Evolutionary conservation across 2,797 vertebrate genomes (phyloP).

Genomic region (Sebastes trivittatus): DNA sequence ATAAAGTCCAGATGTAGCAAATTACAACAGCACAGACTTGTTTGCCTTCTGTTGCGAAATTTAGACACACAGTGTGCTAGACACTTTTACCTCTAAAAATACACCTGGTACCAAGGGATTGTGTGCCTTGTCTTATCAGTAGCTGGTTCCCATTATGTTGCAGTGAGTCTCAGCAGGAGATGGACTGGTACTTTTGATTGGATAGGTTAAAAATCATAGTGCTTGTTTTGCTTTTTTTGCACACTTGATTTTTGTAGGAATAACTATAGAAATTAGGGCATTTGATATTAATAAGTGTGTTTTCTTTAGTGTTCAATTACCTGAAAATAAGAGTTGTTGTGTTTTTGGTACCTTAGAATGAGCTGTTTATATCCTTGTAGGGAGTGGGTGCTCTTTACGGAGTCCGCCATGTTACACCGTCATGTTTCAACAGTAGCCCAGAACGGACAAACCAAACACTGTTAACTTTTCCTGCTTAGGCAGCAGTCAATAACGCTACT

Average conservation of each 20-base stretch:
- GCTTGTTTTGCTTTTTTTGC: neutral
- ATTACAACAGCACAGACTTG: slow-evolving; percentile 42
- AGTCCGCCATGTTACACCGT: too few relatives aligned
- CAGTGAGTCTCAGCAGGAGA: slow-evolving; percentile 7
- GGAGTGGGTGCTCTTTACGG: too few relatives aligned
- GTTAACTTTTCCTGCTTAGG: too few relatives aligned
- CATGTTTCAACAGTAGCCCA: too few relatives aligned
- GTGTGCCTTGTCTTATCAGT: slow-evolving; percentile 29
- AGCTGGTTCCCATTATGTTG: slow-evolving; percentile 19
- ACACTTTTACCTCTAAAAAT: slow-evolving; percentile 58
- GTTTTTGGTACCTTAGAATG: too few relatives aligned
- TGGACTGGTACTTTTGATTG: neutral
- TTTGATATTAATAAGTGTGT: too few relatives aligned
- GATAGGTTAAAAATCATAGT: neutral
- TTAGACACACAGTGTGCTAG: slow-evolving; percentile 22
- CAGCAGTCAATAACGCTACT: too few relatives aligned
- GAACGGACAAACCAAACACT: too few relatives aligned
- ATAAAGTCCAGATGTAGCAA: slow-evolving; percentile 37
- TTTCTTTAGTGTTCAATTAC: too few relatives aligned
- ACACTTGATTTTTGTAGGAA: neutral
- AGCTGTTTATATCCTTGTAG: too few relatives aligned
- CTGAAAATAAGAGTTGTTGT: too few relatives aligned
- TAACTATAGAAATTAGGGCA: neutral
- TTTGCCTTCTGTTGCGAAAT: slow-evolving; percentile 47
- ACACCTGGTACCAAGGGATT: slow-evolving; percentile 32